Evolutionary conservation across 2,888 invertebrate genomes (phyloP), one percentile per base, ranked within the genome.

Genomic region (Melanotus villosus): DNA sequence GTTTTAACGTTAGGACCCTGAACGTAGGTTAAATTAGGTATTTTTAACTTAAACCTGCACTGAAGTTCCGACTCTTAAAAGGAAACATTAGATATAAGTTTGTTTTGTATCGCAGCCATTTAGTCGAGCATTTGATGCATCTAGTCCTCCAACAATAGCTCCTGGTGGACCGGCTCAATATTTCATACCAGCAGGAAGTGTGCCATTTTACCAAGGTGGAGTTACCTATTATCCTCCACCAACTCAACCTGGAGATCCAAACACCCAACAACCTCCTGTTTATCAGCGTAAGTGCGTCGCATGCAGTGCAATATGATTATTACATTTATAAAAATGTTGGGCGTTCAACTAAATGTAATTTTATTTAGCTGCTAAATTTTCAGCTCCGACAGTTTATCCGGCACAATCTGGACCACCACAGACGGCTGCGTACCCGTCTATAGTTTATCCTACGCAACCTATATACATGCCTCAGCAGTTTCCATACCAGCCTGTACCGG

Each of bases 111-210:
- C n/a, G n/a, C 73, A 83, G 82, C 85, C 87, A 45, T 88, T 87
- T 73, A 87, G 85, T 78, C 84, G 87, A 74, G 84, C 86, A 10
- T 88, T 87, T 70, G 88, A 88, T 68, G 87, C 87, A 41, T 85
- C 87, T 68, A 87, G 87, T 75, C 87, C 88, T 26, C 87, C 88
- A 34, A 85, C 87, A 36, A 86, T 87, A 56, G 82, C 85, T 34
- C 81, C 85, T 19, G 86, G 84, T 23, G 83, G 80, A 68, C 79
- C 83, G 7, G 76, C 80, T 19, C 81, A 78, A 67, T 87, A 85
- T 73, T 82, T 85, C 73, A 85, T 85, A 76, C 77, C 86, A 45
- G 81, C 86, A 47, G 80, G 79, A 47, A 73, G 70, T 34, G 84
- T 73, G 80, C 84, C 70, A 78, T 83, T 74, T 43, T 76, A 73